Conservation (phyloP, 2,797 vertebrate genomes). For the Phataginus tricuspis region DNA sequence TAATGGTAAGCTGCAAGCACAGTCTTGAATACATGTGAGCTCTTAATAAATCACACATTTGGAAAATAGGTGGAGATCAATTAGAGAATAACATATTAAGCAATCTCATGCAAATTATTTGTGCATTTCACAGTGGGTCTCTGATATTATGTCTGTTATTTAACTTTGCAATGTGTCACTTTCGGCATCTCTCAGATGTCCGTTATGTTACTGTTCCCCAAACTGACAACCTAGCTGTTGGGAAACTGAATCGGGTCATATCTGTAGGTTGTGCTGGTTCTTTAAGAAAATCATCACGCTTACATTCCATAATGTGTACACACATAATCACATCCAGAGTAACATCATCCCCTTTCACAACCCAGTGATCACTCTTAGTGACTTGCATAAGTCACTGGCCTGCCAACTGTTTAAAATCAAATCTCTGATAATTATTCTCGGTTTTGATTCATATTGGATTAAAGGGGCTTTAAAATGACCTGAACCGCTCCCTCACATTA, state of each 20-base stretch:
- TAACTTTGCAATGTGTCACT: not conserved
- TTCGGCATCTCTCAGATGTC: not conserved
- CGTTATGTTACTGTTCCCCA: not conserved
- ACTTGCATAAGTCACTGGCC: conserved; percentile 60
- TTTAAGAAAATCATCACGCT: not conserved
- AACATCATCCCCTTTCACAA: not conserved
- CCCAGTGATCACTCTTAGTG: conserved; percentile 11
- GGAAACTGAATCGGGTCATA: not conserved
- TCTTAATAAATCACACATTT: conserved; percentile 26
- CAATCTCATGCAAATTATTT: not conserved
- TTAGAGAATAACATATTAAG: not conserved
- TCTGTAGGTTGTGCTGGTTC: not conserved
- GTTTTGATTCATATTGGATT: conserved; percentile 20
- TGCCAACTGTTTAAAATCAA: conserved; percentile 70
- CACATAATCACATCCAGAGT: not conserved
- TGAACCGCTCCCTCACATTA: not conserved
- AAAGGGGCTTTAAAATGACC: not conserved
- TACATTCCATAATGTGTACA: not conserved
- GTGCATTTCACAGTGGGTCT: not conserved
- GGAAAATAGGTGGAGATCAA: not conserved
- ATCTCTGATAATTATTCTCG: conserved; percentile 60
- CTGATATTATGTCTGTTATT: not conserved
- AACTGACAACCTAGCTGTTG: not conserved
- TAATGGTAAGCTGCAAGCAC: not conserved
- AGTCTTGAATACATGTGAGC: not conserved